Base-by-base conservation (phyloP, 2,888 invertebrate species). In the Drosophila imparisetae region DNA sequence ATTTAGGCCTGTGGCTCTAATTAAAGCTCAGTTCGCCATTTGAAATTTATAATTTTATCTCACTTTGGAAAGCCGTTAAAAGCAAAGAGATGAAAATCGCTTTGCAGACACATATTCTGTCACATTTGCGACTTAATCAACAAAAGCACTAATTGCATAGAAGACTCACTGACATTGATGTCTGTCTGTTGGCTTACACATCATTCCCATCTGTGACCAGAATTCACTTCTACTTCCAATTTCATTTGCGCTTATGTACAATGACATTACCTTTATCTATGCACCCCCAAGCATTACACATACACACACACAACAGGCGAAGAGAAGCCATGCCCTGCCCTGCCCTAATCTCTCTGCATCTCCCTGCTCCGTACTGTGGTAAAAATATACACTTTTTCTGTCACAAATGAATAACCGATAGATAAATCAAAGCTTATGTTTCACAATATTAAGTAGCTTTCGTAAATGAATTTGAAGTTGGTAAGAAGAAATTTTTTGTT, bases 101-200 rank as follows among this genome's bases (percentile, higher is more conserved):
- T 50, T 34, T 52, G 13, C 21, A 34, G 40, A 38, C 53, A 50
- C 54, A 72, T 57, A 66, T 58, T 6, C 38, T 27, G 8, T 59
- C 62, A 53, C 69, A 73, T 81, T 77, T 72, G 74, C 75, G 66
- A 77, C 81, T 86, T 86, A 90, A 86, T 86, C 86, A 86, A 90
- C 86, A 90, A 90, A 86, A 86, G 86, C 79, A 81, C 86, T 86
- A 86, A 86, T 86, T 86, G 86, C 86, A 86, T 81, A 90, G 89
- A 86, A 90, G 86, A 77, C 75, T 82, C 73, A 57, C 80, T 79
- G 83, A 80, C 86, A 86, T 83, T 86, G 90, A 81, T 90, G 90
- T 81, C 83, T 75, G 74, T 38, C 11, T 29, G 30, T 21, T 36
- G 42, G 66, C 53, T 48, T 18, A n/a, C 53, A 69, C 36, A 45